phyloP scores from a whole-genome alignment of 2,113 vertebrate species.

The Patagioenas fasciata region DNA sequence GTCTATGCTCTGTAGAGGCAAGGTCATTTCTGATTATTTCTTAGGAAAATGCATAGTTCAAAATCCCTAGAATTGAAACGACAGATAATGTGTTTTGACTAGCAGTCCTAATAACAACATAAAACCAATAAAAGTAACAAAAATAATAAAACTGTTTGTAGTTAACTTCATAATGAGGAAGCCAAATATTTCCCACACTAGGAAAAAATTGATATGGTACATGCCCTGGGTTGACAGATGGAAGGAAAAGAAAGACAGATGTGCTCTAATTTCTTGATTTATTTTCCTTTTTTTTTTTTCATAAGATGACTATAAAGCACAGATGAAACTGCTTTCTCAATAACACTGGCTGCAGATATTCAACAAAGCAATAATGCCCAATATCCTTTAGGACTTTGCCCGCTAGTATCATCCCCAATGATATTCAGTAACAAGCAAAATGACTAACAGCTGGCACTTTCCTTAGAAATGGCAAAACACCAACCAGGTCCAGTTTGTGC shows the following conservation, averaged over 20 bases:
- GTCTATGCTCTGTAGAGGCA: background rate
- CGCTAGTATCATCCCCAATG: background rate
- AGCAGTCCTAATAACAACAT: background rate
- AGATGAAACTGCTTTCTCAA: slow-evolving; percentile 18
- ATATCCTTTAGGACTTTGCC: slow-evolving; percentile 43
- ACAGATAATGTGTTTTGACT: background rate
- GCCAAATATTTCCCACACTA: slow-evolving; percentile 1
- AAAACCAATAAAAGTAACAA: background rate
- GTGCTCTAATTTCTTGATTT: slow-evolving; percentile 52
- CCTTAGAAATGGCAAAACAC: background rate
- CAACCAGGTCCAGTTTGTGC: background rate
- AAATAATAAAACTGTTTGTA: background rate
- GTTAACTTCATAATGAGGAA: slow-evolving; percentile 21
- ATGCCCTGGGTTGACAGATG: slow-evolving; percentile 55
- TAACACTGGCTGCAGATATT: background rate
- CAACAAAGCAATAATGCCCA: slow-evolving; percentile 12
- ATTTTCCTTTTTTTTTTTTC: background rate
- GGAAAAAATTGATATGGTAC: background rate
- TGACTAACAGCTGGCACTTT: slow-evolving; percentile 43
- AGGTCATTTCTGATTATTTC: background rate
- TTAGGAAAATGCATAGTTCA: background rate
- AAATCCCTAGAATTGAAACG: background rate
- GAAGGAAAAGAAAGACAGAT: slow-evolving; percentile 63
- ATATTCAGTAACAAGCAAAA: background rate
- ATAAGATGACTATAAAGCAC: background rate